Evolutionary conservation across 2,888 invertebrate species (phyloP).

Genomic region (Eristalinus aeneus): DNA sequence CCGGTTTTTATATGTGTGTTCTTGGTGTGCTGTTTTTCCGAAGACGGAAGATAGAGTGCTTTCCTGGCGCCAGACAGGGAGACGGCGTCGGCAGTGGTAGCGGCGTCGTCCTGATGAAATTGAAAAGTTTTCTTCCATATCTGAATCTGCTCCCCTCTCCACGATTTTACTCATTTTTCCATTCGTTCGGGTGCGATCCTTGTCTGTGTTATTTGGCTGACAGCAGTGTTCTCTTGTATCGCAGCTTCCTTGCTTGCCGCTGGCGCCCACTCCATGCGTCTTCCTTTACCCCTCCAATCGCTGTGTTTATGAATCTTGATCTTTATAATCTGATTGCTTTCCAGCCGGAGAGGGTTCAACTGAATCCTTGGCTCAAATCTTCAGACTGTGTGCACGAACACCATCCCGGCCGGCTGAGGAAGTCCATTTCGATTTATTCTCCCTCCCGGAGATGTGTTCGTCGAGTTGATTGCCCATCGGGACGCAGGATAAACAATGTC

Average conservation of each 20-base stretch:
- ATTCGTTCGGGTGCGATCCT: no score
- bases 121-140: slow-evolving; percentile 62
- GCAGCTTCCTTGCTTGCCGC: slow-evolving; percentile 18
- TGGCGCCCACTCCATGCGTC: slow-evolving; percentile 45
- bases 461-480: slow-evolving; percentile 11
- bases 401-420: neutral
- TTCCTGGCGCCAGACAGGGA: slow-evolving; percentile 69
- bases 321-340: slow-evolving; percentile 68
- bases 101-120: slow-evolving; percentile 58
- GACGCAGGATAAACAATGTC: slow-evolving; percentile 57
- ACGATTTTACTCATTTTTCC: neutral
- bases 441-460: slow-evolving; percentile 34
- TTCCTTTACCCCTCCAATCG: slow-evolving; percentile 45
- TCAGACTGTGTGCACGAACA: slow-evolving; percentile 17
- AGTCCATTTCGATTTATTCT: slow-evolving; percentile 13
- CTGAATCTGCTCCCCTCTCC: neutral
- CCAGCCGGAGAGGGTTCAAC: neutral
- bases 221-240: slow-evolving; percentile 45
- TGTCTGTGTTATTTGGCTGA: slow-evolving; percentile 57
- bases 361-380: slow-evolving; percentile 56
- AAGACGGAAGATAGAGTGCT: slow-evolving; percentile 65
- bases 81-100: slow-evolving; percentile 36
- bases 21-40: slow-evolving; percentile 31
- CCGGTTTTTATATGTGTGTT: neutral
- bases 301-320: slow-evolving; percentile 71